Percentiles rank a stretch among this genome's conserved stretches.
Conservation (phyloP, 2,113 vertebrate genomes). For the Pomatostomus ruficeps region DNA sequence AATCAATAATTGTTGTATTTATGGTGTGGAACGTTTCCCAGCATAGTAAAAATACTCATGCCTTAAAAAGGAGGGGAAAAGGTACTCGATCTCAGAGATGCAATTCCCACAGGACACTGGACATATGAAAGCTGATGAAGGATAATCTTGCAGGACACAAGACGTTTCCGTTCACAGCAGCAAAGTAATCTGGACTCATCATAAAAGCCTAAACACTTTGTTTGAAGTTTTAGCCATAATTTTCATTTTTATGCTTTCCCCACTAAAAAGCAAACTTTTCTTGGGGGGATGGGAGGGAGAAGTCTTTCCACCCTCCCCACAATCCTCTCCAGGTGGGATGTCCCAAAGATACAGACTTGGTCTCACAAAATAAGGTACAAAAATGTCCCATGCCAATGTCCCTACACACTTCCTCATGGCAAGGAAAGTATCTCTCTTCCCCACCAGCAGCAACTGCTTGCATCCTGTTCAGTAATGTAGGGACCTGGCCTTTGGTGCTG, state of each 20-base stretch:
- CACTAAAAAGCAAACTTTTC: not conserved
- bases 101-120: not conserved
- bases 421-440: not conserved
- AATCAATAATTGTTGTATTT: not conserved
- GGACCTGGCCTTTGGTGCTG: not conserved
- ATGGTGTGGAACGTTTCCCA: not conserved
- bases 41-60: not conserved
- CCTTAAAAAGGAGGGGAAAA: not conserved
- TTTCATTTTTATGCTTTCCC: not conserved
- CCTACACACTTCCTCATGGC: not conserved
- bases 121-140: not conserved
- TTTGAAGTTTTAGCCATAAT: not conserved
- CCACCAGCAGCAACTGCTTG: not conserved
- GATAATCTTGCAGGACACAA: not conserved
- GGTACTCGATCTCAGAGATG: not conserved
- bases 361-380: not conserved
- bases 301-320: not conserved
- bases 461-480: not conserved
- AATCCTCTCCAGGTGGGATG: not conserved
- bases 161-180: not conserved
- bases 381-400: not conserved
- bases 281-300: rapidly evolving
- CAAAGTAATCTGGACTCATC: not conserved
- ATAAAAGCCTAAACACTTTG: not conserved
- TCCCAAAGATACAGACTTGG: not conserved